phyloP scores from a whole-genome alignment of 2,797 vertebrate species.

The Eulemur rubriventer region DNA sequence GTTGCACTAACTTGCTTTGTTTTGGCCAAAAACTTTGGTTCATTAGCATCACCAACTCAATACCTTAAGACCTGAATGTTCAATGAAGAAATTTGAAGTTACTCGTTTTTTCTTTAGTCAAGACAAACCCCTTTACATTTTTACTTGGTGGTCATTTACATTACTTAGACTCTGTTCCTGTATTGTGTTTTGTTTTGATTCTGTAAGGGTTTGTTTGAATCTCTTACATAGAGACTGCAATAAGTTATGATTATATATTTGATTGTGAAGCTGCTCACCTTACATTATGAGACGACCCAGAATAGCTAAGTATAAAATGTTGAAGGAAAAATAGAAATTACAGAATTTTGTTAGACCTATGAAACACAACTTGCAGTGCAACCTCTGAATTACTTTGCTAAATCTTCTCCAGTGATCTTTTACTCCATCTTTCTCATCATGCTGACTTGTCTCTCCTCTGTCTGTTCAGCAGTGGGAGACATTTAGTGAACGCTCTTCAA shows the following conservation, averaged over 20 bases:
- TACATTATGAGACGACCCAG: background rate
- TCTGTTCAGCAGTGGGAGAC: conserved; percentile 99
- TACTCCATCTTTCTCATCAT: conserved; percentile 85
- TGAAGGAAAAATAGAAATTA: conserved; percentile 34
- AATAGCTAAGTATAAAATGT: conserved; percentile 38
- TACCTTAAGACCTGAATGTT: conserved; percentile 4
- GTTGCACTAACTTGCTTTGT: conserved; percentile 62
- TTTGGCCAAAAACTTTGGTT: conserved; percentile 44
- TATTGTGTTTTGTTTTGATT: conserved; percentile 49
- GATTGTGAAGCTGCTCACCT: conserved; percentile 49
- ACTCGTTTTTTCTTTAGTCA: background rate
- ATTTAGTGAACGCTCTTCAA: conserved; percentile 99
- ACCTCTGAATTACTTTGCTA: conserved; percentile 83
- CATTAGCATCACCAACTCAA: background rate
- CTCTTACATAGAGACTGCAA: conserved; percentile 49
- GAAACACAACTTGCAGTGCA: conserved; percentile 84
- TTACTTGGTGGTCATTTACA: conserved; percentile 24
- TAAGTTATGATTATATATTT: conserved; percentile 49
- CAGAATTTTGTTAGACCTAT: conserved; percentile 31
- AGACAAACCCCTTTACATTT: conserved; percentile 37
- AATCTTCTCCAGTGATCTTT: conserved; percentile 86
- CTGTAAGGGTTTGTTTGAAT: conserved; percentile 55
- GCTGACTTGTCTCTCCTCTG: conserved; percentile 94
- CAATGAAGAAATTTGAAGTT: conserved; percentile 21
- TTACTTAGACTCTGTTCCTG: conserved; percentile 1